Evolutionary conservation across 2,888 invertebrate species (phyloP).

Genomic region (Campoplex capitator): DNA sequence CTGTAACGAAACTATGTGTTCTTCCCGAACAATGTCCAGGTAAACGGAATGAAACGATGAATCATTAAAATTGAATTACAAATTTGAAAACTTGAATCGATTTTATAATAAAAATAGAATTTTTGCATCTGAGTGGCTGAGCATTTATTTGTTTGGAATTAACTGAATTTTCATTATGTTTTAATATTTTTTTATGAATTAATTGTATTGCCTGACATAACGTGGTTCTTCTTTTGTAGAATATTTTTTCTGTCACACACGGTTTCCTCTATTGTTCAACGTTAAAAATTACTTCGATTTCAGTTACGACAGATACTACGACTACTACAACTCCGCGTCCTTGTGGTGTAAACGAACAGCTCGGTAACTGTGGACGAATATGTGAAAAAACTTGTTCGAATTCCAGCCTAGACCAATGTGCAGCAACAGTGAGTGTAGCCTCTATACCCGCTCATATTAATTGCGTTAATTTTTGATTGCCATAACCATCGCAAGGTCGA

Average conservation of each 20-base stretch:
- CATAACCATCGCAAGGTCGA: background rate
- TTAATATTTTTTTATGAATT: too few relatives aligned
- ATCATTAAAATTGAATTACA: too few relatives aligned
- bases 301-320: background rate
- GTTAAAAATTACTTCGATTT: background rate
- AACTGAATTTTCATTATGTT: too few relatives aligned
- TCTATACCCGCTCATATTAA: background rate
- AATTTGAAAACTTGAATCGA: background rate
- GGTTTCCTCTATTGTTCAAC: background rate
- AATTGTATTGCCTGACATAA: background rate
- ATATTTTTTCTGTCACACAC: background rate
- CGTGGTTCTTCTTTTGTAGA: background rate
- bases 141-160: too few relatives aligned
- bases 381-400: slow-evolving; percentile 55
- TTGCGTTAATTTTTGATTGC: background rate
- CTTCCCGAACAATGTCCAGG: slow-evolving; percentile 7
- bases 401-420: background rate
- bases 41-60: background rate
- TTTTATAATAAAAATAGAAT: background rate
- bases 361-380: slow-evolving; percentile 46
- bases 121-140: too few relatives aligned
- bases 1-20: slow-evolving; percentile 21
- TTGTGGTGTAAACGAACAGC: slow-evolving; percentile 52
- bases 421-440: background rate
- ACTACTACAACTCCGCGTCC: background rate